phyloP scores from a whole-genome alignment of 2,797 vertebrate genomes.

The Cottoperca gobio region DNA sequence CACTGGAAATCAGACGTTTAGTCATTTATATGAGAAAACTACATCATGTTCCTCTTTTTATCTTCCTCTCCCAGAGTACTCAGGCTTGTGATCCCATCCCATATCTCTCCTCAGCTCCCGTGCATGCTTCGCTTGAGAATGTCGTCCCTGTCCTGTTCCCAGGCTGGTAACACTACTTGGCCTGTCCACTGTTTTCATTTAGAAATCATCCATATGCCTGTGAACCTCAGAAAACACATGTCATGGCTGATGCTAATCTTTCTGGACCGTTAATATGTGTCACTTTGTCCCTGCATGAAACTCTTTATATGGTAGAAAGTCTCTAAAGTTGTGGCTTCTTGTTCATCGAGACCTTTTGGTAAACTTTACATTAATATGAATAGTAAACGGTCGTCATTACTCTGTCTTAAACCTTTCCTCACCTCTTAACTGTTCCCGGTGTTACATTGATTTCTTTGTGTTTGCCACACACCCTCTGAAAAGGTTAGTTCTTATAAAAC shows the following conservation, averaged over 20 bases:
- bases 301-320: neutral
- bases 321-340: neutral
- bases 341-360: neutral
- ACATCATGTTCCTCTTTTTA: slow-evolving; percentile 41
- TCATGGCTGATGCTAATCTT: slow-evolving; percentile 16
- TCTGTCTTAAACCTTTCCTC: slow-evolving; percentile 12
- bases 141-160: slow-evolving; percentile 51
- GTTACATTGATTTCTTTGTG: slow-evolving; percentile 2
- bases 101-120: slow-evolving; percentile 45
- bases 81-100: slow-evolving; percentile 54
- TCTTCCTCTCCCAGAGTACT: slow-evolving; percentile 33
- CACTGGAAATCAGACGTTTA: slow-evolving; percentile 60
- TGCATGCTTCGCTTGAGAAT: slow-evolving; percentile 75
- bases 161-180: slow-evolving; percentile 41
- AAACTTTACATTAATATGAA: neutral
- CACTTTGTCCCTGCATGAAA: slow-evolving; percentile 35
- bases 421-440: neutral
- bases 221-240: slow-evolving; percentile 35
- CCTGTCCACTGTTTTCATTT: slow-evolving; percentile 41
- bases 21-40: slow-evolving; percentile 59
- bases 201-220: slow-evolving; percentile 29
- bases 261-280: slow-evolving; percentile 13
- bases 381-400: neutral
- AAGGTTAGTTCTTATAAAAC: neutral
- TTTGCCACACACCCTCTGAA: slow-evolving; percentile 3